Conservation (phyloP, 2,797 vertebrate genomes). For the Esox masquinongy region DNA sequence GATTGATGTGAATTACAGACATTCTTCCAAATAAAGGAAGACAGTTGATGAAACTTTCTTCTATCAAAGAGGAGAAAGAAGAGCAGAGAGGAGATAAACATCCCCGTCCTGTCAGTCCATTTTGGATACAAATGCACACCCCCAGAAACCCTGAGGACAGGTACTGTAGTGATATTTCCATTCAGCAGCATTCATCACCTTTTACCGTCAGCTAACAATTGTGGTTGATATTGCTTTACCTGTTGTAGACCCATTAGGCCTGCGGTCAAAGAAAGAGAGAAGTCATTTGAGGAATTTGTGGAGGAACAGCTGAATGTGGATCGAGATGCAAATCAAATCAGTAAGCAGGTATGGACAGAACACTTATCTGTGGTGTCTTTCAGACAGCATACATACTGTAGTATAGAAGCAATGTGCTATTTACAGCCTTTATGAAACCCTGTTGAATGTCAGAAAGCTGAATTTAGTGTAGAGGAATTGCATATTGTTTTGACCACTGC, state of each 20-base stretch:
- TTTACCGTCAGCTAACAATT: background rate
- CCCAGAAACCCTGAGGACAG: slow-evolving; percentile 57
- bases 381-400: too few species aligned
- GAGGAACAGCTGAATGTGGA: slow-evolving; percentile 57
- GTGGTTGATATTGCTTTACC: background rate
- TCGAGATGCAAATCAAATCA: slow-evolving; percentile 28
- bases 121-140: slow-evolving; percentile 36
- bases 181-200: background rate
- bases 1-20: background rate
- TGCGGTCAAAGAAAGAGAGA: slow-evolving; percentile 46
- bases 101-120: slow-evolving; percentile 23
- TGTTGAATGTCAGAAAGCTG: too few species aligned
- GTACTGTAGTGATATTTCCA: slow-evolving; percentile 40
- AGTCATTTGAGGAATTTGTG: slow-evolving; percentile 62
- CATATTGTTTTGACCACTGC: background rate
- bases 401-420: too few species aligned
- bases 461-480: too few species aligned
- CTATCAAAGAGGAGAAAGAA: slow-evolving; percentile 50
- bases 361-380: too few species aligned
- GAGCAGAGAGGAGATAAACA: slow-evolving; percentile 25
- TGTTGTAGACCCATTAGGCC: slow-evolving; percentile 53
- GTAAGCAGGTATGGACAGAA: slow-evolving; percentile 47
- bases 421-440: too few species aligned
- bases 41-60: slow-evolving; percentile 39
- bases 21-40: slow-evolving; percentile 11